A percentile compares a stretch with the other conserved stretches of the same genome.
These are phyloP conservation scores for Taurulus bubalis DNA, from an alignment of 2,113 vertebrate species.

Conservation along the genomic window DNA sequence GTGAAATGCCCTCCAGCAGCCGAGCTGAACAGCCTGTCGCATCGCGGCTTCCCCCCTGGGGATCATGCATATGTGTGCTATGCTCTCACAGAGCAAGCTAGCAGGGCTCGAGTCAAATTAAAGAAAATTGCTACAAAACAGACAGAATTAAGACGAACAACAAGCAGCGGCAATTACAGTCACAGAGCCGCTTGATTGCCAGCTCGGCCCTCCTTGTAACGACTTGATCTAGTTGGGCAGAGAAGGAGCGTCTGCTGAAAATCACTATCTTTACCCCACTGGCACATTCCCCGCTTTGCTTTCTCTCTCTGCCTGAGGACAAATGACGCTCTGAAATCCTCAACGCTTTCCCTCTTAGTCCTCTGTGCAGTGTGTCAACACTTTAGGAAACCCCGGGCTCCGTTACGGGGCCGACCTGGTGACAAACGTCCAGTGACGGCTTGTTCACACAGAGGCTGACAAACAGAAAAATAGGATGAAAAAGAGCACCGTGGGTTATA, in stretches of 20 bases:
- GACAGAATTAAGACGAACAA: constrained; percentile 4
- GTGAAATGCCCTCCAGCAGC: constrained; percentile 6
- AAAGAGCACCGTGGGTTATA: not conserved
- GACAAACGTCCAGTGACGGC: constrained; percentile 2
- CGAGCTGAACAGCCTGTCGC: not conserved
- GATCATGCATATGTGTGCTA: not conserved
- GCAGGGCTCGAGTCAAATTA: constrained; percentile 11
- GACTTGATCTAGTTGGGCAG: constrained; percentile 34
- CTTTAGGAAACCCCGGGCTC: not conserved
- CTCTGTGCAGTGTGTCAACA: not conserved
- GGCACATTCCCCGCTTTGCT: constrained; percentile 35
- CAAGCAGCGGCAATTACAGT: constrained; percentile 35
- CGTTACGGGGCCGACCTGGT: constrained; percentile 10
- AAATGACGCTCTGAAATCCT: constrained; percentile 33
- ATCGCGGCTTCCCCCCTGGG: not conserved
- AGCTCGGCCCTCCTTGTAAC: constrained; percentile 25
- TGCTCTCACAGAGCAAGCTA: not conserved
- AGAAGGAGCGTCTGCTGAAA: constrained; percentile 36
- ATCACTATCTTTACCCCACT: constrained; percentile 50
- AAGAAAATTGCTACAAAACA: constrained; percentile 22
- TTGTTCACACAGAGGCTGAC: too few relatives aligned
- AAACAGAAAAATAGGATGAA: not conserved
- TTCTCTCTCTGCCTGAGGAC: constrained; percentile 32
- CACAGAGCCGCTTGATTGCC: constrained; percentile 17
- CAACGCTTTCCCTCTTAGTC: constrained; percentile 10